These are phyloP conservation scores for Cacatua alba DNA, from an alignment of 2,113 vertebrate genomes.

Conservation along the genomic window DNA sequence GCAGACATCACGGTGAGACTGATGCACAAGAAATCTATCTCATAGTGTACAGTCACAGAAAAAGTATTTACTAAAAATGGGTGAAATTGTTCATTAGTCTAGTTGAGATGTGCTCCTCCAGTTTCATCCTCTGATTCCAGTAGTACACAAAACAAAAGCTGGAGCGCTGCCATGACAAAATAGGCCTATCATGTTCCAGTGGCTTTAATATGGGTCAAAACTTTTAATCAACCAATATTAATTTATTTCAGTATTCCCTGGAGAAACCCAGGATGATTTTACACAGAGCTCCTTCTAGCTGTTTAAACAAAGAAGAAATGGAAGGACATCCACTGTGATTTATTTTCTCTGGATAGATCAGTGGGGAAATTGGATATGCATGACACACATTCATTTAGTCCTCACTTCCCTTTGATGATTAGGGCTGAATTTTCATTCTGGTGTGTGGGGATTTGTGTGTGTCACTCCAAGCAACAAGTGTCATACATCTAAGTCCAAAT, in stretches of 20 bases:
- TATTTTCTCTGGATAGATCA: constrained; percentile 62
- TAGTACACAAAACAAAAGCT: neutral
- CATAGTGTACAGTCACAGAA: neutral
- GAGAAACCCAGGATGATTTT: neutral
- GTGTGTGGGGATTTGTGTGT: constrained; percentile 54
- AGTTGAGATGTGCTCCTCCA: neutral
- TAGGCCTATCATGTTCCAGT: neutral
- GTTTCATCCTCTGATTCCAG: neutral
- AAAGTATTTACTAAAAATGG: neutral
- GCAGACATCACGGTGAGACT: neutral
- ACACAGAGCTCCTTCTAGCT: neutral
- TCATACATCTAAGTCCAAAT: constrained; percentile 48
- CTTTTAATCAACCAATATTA: constrained; percentile 13
- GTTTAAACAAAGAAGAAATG: constrained; percentile 56
- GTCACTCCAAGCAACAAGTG: constrained; percentile 45
- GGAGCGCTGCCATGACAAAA: constrained; percentile 1
- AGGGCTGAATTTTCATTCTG: constrained; percentile 63
- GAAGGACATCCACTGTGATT: constrained; percentile 52
- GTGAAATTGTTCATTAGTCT: neutral
- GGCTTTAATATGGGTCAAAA: constrained; percentile 4
- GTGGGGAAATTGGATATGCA: constrained; percentile 49
- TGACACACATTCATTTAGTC: constrained; percentile 58
- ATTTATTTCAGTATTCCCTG: constrained; percentile 5
- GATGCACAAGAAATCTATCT: neutral
- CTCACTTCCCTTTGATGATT: constrained; percentile 71